Conservation (phyloP, 2,888 invertebrate species). For the Fragum fragum region DNA sequence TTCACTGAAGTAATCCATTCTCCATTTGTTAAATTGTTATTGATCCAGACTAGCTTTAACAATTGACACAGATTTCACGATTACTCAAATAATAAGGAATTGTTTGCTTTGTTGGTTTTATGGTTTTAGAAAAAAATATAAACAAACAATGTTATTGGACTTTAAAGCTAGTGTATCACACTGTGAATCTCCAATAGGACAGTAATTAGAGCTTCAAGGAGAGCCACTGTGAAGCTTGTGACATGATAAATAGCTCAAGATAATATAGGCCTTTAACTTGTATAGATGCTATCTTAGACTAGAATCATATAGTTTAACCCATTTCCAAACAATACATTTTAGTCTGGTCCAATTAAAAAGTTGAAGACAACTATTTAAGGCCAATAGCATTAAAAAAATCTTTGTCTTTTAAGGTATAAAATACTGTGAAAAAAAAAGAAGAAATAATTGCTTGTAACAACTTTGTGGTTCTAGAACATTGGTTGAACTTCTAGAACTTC, state of each 20-base stretch:
- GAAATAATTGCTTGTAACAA: too few relatives aligned
- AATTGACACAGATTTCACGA: not conserved
- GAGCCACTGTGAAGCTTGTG: conserved; percentile 1
- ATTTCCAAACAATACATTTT: too few relatives aligned
- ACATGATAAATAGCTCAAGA: not conserved
- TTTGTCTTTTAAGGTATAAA: too few relatives aligned
- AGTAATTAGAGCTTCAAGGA: conserved; percentile 7
- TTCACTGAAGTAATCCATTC: not conserved
- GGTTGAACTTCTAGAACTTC: too few relatives aligned
- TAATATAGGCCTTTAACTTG: not conserved
- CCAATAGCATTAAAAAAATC: too few relatives aligned
- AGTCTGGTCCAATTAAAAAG: too few relatives aligned
- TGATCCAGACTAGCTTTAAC: not conserved
- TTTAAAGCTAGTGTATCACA: not conserved
- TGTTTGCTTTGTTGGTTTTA: conserved; percentile 1
- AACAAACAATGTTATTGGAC: not conserved
- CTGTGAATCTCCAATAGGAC: conserved; percentile 1
- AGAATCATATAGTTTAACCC: too few relatives aligned
- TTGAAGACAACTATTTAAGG: too few relatives aligned
- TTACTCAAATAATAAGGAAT: not conserved
- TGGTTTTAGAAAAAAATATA: not conserved
- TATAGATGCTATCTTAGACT: too few relatives aligned
- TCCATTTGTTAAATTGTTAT: conserved; percentile 3
- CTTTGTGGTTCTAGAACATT: too few relatives aligned
- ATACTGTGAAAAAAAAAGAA: too few relatives aligned